These are phyloP conservation scores for Timandra comae DNA, from an alignment of 2,888 invertebrate genomes.

Conservation along the genomic window DNA sequence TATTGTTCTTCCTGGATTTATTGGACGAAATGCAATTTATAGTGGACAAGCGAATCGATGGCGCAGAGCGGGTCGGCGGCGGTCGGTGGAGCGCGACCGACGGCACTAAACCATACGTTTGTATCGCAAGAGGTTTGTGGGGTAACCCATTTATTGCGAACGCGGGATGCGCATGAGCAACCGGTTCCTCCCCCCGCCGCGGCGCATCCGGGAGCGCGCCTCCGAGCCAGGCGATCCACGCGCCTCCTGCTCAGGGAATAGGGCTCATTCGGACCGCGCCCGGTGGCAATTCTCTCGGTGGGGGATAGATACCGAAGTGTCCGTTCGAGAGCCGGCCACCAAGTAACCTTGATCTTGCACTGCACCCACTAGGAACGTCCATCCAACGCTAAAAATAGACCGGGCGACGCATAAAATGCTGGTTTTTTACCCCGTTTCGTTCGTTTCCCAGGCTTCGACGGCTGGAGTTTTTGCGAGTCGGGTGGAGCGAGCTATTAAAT, in stretches of 20 bases:
- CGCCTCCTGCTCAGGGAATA: constrained; percentile 25
- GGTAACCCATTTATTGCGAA: constrained; percentile 71
- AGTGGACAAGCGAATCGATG: constrained; percentile 6
- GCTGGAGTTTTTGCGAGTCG: constrained; percentile 46
- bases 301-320: constrained; percentile 50
- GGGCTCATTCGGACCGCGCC: constrained; percentile 21
- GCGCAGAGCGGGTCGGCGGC: constrained; percentile 3
- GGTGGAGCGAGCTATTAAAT: constrained; percentile 45
- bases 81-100: constrained; percentile 15
- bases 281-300: constrained; percentile 14
- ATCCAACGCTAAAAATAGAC: constrained; percentile 65
- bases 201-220: constrained; percentile 50
- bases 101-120: constrained; percentile 36
- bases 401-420: constrained; percentile 55
- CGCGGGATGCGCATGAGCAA: constrained; percentile 46
- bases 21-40: constrained; percentile 4
- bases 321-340: constrained; percentile 41
- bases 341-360: constrained; percentile 70
- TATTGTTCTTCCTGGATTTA: constrained; percentile 19
- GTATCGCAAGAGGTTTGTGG: constrained; percentile 73
- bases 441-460: constrained; percentile 54
- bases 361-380: constrained; percentile 67
- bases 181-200: constrained; percentile 47
- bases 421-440: constrained; percentile 55
- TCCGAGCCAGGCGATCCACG: constrained; percentile 18